Conservation (phyloP, 2,113 vertebrate genomes). For the Deroptyus accipitrinus region DNA sequence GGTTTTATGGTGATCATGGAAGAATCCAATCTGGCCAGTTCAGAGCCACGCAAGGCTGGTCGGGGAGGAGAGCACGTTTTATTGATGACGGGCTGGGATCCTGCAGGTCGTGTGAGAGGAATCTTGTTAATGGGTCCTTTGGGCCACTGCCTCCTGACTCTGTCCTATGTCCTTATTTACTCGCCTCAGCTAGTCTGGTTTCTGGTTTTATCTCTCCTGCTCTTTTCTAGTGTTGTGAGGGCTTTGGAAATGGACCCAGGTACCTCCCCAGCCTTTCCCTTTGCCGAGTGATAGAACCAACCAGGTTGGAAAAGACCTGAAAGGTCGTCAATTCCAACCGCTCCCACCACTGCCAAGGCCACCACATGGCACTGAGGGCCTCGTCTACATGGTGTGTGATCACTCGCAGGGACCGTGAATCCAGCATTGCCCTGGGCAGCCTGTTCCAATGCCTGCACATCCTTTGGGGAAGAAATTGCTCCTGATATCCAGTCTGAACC, state of each 20-base stretch:
- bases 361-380: too few species aligned
- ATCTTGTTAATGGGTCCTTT: slow-evolving; percentile 36
- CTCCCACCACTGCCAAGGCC: neutral
- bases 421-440: neutral
- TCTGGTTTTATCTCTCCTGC: neutral
- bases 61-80: slow-evolving; percentile 31
- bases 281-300: neutral
- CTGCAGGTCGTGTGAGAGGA: slow-evolving; percentile 35
- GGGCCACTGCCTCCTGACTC: slow-evolving; percentile 13
- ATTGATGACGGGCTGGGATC: slow-evolving; percentile 47
- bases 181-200: fast-evolving
- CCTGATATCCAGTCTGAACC: neutral
- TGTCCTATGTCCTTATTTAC: slow-evolving; percentile 19
- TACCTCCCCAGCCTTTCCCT: neutral
- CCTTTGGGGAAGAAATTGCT: neutral
- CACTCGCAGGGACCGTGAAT: neutral
- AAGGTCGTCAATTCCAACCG: fast-evolving
- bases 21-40: slow-evolving; percentile 36
- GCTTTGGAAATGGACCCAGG: neutral
- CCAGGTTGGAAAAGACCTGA: neutral
- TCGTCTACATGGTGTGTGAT: fast-evolving
- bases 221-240: neutral
- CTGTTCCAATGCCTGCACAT: neutral
- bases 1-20: slow-evolving; percentile 39
- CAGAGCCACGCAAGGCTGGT: neutral